Base-by-base conservation (phyloP, 2,797 vertebrate species). In the Xiphophorus birchmanni region DNA sequence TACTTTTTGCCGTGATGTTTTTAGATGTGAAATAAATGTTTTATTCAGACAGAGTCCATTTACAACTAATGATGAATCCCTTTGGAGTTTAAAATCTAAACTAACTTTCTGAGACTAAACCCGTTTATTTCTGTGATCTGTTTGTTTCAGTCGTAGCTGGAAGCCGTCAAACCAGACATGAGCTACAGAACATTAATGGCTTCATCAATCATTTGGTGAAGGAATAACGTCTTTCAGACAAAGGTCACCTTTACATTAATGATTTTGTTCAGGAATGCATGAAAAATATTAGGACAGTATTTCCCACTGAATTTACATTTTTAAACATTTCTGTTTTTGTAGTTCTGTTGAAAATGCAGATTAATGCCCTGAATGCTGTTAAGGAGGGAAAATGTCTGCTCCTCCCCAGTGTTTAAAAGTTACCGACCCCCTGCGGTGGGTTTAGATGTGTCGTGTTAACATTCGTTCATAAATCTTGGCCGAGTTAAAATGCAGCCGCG, bases 201-300 rank as follows among this genome's bases (percentile, higher is more conserved):
- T 44, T 26, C 67, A 71, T 71, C 67, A 71, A 71, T 71, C 67
- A 71, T 71, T 71, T 44, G 23, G 10, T 26, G 40, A 42, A 71
- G 65, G 21, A 69, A 69, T 12, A 5, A 26, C 40, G 37, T 23
- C 65, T 42, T 42, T 69, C 37, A 71, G 23, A 44, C 67, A 71
- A 44, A 71, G 21, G 67, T 71, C 67, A 69, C 65, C 37, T 69
- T 69, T 42, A n/a, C 40, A 71, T 26, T 71, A 71, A 71, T 71
- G 67, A 44, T 44, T 71, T 71, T 71, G 40, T 42, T 44, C 67
- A 71, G 21, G 67, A 26, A 71, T 12, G 67, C 37, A 44, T 71
- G 67, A 71, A 42, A 44, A 44, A 6, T 69, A 71, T 65, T 1
- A 21, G 60, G 60, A 65, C 32, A 37, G 17, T 0, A 21, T 65